These are phyloP conservation scores for Nylanderia fulva DNA, from an alignment of 1,140 invertebrate species.

Conservation along the genomic window DNA sequence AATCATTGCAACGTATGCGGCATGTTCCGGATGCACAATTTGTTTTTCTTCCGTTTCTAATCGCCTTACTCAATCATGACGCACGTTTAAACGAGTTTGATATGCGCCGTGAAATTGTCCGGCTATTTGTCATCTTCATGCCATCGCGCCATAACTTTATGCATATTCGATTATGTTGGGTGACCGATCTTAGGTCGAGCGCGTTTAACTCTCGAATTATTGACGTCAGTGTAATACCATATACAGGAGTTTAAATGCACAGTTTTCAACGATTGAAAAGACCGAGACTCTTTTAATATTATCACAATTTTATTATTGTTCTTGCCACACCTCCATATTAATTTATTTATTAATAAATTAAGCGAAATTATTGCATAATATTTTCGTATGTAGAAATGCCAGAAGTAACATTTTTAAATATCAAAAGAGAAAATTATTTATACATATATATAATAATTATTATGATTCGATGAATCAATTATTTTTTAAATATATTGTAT, in stretches of 20 bases:
- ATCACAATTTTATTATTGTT: too few species aligned
- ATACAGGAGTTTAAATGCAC: background rate
- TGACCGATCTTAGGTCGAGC: slow-evolving; percentile 9
- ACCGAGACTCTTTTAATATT: background rate
- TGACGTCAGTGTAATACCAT: background rate
- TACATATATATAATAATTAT: background rate
- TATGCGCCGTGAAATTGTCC: slow-evolving; percentile 65
- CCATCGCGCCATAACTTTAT: slow-evolving; percentile 50
- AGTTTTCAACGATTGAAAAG: background rate
- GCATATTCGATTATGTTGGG: slow-evolving; percentile 66
- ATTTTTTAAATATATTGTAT: background rate
- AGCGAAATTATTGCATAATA: background rate
- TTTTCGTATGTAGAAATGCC: background rate
- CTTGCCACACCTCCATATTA: background rate
- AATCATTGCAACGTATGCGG: background rate
- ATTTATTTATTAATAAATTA: slow-evolving; percentile 1
- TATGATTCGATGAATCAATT: background rate
- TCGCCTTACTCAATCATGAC: background rate
- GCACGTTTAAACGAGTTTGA: slow-evolving; percentile 21
- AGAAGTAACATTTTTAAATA: background rate
- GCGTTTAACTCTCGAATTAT: background rate
- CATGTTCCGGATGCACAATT: background rate
- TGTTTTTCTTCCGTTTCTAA: background rate
- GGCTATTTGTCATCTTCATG: slow-evolving; percentile 66
- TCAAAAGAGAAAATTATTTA: background rate